These are phyloP conservation scores for Atta cephalotes DNA, from an alignment of 1,140 invertebrate species.

Conservation along the genomic window DNA sequence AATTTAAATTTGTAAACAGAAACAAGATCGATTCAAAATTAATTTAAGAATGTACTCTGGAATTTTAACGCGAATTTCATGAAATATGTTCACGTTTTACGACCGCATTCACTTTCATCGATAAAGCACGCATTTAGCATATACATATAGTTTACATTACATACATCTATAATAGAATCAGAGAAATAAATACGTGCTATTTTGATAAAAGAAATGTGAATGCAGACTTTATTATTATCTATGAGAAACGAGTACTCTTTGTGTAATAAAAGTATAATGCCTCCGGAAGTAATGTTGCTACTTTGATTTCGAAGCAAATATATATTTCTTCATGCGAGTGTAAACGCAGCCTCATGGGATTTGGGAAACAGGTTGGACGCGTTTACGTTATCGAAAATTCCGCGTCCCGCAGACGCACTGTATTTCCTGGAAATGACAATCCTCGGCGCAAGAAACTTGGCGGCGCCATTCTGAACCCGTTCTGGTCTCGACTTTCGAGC, in stretches of 20 bases:
- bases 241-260: background rate
- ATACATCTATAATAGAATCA: no score
- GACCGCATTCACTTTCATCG: no score
- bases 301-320: background rate
- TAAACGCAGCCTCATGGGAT: background rate
- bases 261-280: background rate
- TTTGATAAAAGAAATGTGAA: no score
- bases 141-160: no score
- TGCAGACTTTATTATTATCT: background rate
- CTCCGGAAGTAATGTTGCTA: background rate
- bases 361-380: conserved; percentile 26
- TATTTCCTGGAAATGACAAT: conserved; percentile 44
- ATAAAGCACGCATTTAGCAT: no score
- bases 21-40: background rate
- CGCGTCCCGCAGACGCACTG: background rate
- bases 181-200: no score
- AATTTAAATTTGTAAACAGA: background rate
- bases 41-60: background rate
- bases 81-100: no score
- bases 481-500: background rate
- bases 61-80: background rate
- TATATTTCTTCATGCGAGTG: background rate
- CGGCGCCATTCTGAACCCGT: background rate
- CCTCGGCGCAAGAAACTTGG: conserved; percentile 2
- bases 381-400: conserved; percentile 32